Base-by-base conservation (phyloP, 2,113 vertebrate genomes). In the Lepisosteus osseus region DNA sequence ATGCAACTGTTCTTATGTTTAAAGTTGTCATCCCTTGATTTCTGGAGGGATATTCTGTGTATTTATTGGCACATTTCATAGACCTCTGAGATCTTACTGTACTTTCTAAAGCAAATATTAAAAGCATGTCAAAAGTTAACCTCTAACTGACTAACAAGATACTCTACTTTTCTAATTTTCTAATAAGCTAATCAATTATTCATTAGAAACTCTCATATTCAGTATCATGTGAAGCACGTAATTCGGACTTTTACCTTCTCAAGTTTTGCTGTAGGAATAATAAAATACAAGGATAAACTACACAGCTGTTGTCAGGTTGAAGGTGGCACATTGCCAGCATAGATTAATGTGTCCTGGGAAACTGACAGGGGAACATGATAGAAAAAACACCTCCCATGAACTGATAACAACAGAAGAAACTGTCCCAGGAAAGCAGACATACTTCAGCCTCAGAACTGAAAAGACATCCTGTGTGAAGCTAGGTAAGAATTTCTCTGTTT, bases 101-200 rank as follows among this genome's bases (percentile, higher is more conserved):
- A 29, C 29, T 29, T 29, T 29, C 29, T 29, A 68, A 59, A 63
- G 43, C 29, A 43, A 59, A 29, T 47, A 43, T 15, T 17, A 62
- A 45, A 61, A 12, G 12, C 9, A 51, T 51, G 5, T 51, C 40
- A 56, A 67, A 68, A 42, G 56, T 17, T 73, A 59, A 61, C 42
- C 55, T 44, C 15, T 7, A 14, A 13, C n/a, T 12, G 41, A 1
- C 7, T 43, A 3, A 11, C 42, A 59, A 45, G 17, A n/a, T 54
- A 68, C 57, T 45, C 81, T 73, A 72, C 75, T 73, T 41, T 67
- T 70, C 61, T 69, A 72, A 61, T 70, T 44, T 43, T 59, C 74
- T 73, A 76, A 82, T 83, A 79, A 29, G 83, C 72, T 61, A 56
- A 78, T 70, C 51, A 65, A 85, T 79, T 81, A 87, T 87, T 85